phyloP scores from a whole-genome alignment of 2,888 invertebrate genomes.

The Allacma fusca region DNA sequence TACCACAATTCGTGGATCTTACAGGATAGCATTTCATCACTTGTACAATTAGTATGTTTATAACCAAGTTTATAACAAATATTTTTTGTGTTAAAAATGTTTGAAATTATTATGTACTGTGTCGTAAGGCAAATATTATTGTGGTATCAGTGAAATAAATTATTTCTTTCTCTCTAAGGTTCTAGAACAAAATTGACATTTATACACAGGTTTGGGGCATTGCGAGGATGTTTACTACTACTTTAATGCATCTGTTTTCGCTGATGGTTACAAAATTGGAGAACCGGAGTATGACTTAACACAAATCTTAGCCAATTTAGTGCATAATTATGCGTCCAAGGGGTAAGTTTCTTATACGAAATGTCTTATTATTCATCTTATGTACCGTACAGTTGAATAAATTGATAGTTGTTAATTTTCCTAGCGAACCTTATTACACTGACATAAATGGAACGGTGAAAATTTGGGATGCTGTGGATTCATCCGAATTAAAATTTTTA shows the following conservation, averaged over 20 bases:
- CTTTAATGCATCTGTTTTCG: constrained; percentile 51
- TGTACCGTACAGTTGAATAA: neutral
- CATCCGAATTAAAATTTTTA: constrained; percentile 39
- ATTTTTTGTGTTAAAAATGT: no score
- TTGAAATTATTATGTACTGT: no score
- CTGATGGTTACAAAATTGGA: constrained; percentile 50
- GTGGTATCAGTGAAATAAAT: no score
- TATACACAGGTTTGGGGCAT: constrained; percentile 44
- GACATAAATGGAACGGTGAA: neutral
- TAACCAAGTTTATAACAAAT: no score
- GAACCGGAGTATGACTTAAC: constrained; percentile 49
- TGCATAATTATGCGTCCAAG: constrained; percentile 48
- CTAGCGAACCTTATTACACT: constrained; percentile 43
- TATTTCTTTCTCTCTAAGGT: no score
- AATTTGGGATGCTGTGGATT: constrained; percentile 46
- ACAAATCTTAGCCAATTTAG: constrained; percentile 49
- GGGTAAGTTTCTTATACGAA: constrained; percentile 41
- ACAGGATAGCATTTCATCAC: no score
- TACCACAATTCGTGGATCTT: no score
- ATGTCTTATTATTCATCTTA: no score
- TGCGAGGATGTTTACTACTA: constrained; percentile 47
- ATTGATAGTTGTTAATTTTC: neutral
- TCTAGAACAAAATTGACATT: no score
- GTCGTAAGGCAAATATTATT: no score
- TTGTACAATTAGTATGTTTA: no score